phyloP scores from a whole-genome alignment of 2,888 invertebrate genomes.

The Philopedon plagiatum region DNA sequence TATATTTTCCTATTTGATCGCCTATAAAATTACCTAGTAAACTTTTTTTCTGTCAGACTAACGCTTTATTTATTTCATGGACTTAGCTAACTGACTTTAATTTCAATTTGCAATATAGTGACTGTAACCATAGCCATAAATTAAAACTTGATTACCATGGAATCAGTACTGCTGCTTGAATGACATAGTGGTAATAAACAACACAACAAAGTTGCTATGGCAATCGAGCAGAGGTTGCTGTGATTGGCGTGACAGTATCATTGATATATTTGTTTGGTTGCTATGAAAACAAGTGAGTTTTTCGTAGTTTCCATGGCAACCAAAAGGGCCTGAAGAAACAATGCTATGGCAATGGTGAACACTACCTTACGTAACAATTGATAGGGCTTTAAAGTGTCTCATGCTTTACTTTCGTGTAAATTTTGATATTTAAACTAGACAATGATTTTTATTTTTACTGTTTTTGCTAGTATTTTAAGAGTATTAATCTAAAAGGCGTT shows the following conservation, averaged over 20 bases:
- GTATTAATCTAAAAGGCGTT: constrained; percentile 9
- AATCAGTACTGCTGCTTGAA: background rate
- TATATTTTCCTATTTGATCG: constrained; percentile 2
- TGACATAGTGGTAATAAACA: background rate
- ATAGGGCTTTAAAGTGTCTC: constrained; percentile 12
- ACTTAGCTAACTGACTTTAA: background rate
- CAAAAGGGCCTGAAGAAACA: background rate
- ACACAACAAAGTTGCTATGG: background rate
- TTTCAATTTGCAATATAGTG: constrained; percentile 16
- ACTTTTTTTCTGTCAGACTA: constrained; percentile 3
- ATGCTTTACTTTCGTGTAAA: background rate
- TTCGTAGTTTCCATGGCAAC: background rate
- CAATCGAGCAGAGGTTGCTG: background rate
- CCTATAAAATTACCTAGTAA: background rate
- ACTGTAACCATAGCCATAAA: background rate
- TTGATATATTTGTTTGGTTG: background rate
- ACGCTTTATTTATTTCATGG: constrained; percentile 16
- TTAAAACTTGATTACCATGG: background rate
- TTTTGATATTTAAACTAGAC: constrained; percentile 15
- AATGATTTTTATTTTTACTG: constrained; percentile 11
- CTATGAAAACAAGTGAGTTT: background rate
- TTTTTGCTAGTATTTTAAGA: constrained; percentile 7
- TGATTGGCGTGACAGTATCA: background rate
- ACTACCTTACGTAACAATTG: background rate
- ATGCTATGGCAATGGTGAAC: constrained; percentile 3